A percentile compares a stretch with the other conserved stretches of the same genome.
Evolutionary conservation across 2,888 invertebrate genomes (phyloP).

Genomic region (Hipparchia sbordonii): DNA sequence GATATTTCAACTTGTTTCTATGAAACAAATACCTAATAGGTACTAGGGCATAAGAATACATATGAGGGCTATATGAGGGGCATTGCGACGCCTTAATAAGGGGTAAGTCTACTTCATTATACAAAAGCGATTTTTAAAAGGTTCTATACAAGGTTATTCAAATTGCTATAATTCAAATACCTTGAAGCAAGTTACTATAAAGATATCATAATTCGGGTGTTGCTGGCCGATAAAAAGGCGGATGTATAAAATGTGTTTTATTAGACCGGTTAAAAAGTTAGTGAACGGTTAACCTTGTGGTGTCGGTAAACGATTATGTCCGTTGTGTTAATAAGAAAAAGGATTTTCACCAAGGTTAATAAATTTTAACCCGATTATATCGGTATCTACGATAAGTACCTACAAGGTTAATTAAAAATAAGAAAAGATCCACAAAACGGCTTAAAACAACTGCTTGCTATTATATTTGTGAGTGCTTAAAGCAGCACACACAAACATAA

Average conservation of each 20-base stretch:
- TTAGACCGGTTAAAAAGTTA: constrained; percentile 47
- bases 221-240: constrained; percentile 48
- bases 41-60: no score
- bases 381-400: not conserved
- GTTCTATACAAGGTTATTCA: not conserved
- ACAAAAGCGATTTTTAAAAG: no score
- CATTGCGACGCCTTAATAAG: no score
- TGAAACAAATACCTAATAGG: no score
- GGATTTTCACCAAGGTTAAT: constrained; percentile 31
- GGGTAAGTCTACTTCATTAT: no score
- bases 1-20: no score
- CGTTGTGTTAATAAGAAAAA: constrained; percentile 24
- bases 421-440: not conserved
- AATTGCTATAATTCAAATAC: not conserved
- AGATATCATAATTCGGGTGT: not conserved
- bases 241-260: constrained; percentile 54
- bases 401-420: not conserved
- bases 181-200: constrained; percentile 1
- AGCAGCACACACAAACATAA: no score
- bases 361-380: constrained; percentile 3
- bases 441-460: no score
- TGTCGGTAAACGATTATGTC: constrained; percentile 43
- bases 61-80: no score
- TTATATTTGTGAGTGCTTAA: no score
- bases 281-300: constrained; percentile 68